phyloP scores from a whole-genome alignment of 2,888 invertebrate species.

The Sympetrum striolatum region DNA sequence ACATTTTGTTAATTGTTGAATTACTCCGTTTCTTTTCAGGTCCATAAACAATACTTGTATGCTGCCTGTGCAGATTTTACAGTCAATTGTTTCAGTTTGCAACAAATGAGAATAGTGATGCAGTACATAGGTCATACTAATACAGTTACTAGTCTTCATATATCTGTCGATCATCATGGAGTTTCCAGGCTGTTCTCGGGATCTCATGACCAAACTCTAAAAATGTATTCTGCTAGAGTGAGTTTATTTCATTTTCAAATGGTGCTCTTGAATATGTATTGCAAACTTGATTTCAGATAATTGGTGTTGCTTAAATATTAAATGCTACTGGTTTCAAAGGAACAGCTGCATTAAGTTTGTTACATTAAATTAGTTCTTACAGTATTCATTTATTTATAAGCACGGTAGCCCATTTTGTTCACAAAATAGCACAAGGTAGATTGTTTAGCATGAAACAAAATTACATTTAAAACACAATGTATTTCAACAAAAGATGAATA shows the following conservation, averaged over 20 bases:
- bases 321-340: too few relatives aligned
- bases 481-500: too few relatives aligned
- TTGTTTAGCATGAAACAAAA: too few relatives aligned
- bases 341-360: too few relatives aligned
- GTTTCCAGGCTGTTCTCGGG: slow-evolving; percentile 66
- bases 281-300: too few relatives aligned
- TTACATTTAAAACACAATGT: too few relatives aligned
- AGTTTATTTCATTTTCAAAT: slow-evolving; percentile 43
- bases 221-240: slow-evolving; percentile 68
- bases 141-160: slow-evolving; percentile 69
- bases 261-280: not conserved
- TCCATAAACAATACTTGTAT: slow-evolving; percentile 66
- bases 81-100: slow-evolving; percentile 67
- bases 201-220: slow-evolving; percentile 68
- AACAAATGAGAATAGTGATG: slow-evolving; percentile 63
- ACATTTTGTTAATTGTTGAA: not conserved
- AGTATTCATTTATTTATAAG: too few relatives aligned
- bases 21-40: slow-evolving; percentile 60
- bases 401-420: too few relatives aligned
- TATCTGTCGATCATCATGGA: slow-evolving; percentile 59
- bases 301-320: too few relatives aligned
- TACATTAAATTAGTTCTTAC: too few relatives aligned
- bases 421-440: too few relatives aligned
- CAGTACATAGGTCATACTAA: slow-evolving; percentile 67
- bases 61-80: slow-evolving; percentile 71